These are phyloP conservation scores for Prietella phreatophila DNA, from an alignment of 2,113 vertebrate genomes.

Conservation along the genomic window DNA sequence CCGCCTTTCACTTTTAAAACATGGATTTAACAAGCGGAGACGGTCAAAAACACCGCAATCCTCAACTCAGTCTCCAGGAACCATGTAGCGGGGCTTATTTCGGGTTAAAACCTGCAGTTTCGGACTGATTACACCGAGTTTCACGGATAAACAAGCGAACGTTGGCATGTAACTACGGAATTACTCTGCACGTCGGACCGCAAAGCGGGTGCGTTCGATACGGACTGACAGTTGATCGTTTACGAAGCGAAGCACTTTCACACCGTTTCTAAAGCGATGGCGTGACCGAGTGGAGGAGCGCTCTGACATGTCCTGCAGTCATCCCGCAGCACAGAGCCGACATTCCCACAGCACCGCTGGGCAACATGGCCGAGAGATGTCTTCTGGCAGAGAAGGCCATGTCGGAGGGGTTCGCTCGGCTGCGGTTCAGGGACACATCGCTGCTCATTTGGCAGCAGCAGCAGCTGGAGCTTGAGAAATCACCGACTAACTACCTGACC, in stretches of 20 bases:
- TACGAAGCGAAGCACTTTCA: not conserved
- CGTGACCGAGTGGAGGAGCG: not conserved
- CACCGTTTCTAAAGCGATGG: not conserved
- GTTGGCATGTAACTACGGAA: not conserved
- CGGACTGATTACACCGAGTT: not conserved
- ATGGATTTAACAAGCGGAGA: not conserved
- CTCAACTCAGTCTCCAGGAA: too few relatives aligned
- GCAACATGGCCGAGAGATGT: conserved; percentile 67
- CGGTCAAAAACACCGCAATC: not conserved
- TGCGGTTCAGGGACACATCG: conserved; percentile 85
- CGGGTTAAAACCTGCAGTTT: not conserved
- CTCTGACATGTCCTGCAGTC: not conserved
- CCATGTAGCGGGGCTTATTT: too few relatives aligned
- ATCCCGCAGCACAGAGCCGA: not conserved
- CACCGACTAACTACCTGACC: conserved; percentile 80
- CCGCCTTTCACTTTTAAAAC: not conserved
- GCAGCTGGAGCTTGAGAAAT: conserved; percentile 75
- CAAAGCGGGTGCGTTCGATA: not conserved
- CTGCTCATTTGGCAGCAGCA: conserved; percentile 93
- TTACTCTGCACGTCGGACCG: not conserved
- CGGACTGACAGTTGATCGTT: not conserved
- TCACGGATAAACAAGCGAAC: not conserved
- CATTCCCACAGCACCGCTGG: not conserved
- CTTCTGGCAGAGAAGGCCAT: conserved; percentile 85
- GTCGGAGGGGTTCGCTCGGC: conserved; percentile 76